A percentile compares a stretch with the other conserved stretches of the same genome.
Conservation (phyloP, 2,797 vertebrate species). For the Australoheros facetus region DNA sequence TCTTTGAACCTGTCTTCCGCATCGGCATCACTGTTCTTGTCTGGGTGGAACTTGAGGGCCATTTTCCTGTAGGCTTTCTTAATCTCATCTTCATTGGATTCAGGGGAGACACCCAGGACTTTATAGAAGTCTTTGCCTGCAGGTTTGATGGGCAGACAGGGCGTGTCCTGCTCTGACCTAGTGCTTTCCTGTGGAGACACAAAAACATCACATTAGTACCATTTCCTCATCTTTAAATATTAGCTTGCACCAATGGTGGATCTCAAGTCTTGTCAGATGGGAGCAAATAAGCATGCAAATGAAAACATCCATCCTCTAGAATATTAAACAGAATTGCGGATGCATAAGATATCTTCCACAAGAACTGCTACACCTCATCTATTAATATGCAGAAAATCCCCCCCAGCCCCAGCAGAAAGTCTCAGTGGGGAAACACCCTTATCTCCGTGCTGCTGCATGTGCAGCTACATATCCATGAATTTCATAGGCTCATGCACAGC, state of each 20-base stretch:
- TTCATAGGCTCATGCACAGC: conserved; percentile 38
- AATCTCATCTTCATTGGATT: conserved; percentile 95
- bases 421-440: conserved; percentile 16
- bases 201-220: background rate
- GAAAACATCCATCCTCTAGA: background rate
- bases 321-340: background rate
- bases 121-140: conserved; percentile 95
- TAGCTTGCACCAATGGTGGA: background rate
- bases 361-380: conserved; percentile 17
- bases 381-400: conserved; percentile 17
- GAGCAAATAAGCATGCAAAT: background rate
- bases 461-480: conserved; percentile 20
- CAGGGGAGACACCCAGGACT: conserved; percentile 87
- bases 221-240: background rate
- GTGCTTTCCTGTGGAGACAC: conserved; percentile 71
- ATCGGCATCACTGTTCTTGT: conserved; percentile 82
- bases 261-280: background rate
- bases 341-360: background rate
- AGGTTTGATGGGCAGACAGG: conserved; percentile 79
- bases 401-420: background rate
- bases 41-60: conserved; percentile 93
- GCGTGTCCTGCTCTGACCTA: conserved; percentile 75
- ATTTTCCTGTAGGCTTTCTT: conserved; percentile 96
- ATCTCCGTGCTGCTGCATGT: conserved; percentile 26
- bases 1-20: conserved; percentile 84